Evolutionary conservation across 2,113 vertebrate genomes (phyloP).

Genomic region (Antigone vipio): DNA sequence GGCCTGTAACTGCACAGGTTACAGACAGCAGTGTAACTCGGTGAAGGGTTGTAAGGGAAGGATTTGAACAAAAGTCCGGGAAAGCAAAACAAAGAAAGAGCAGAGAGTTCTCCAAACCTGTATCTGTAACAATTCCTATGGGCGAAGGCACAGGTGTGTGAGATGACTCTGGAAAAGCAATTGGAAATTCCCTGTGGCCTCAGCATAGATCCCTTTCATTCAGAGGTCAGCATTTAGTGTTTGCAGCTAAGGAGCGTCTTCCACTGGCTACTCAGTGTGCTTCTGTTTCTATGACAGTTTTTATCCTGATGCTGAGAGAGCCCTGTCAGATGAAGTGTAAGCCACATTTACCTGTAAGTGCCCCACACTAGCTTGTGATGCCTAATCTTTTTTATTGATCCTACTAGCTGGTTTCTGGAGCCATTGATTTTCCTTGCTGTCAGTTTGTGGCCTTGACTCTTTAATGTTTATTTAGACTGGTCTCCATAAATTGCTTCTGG

Average conservation of each 20-base stretch:
- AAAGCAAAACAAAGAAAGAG: conserved; percentile 3
- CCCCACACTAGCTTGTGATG: conserved; percentile 64
- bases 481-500: conserved; percentile 82
- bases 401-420: conserved; percentile 75
- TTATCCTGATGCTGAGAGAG: conserved; percentile 65
- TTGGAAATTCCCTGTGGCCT: conserved; percentile 43
- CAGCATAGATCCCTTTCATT: conserved; percentile 57
- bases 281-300: conserved; percentile 70
- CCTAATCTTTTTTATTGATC: conserved; percentile 85
- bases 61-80: background rate
- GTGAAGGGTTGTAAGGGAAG: background rate
- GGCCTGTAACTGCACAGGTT: background rate
- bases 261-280: conserved; percentile 14
- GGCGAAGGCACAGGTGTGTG: conserved; percentile 16
- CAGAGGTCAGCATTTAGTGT: conserved; percentile 64
- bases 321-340: conserved; percentile 70
- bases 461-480: conserved; percentile 84
- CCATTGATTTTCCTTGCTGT: conserved; percentile 81
- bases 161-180: conserved; percentile 51
- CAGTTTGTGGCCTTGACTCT: conserved; percentile 80
- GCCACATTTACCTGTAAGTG: conserved; percentile 75
- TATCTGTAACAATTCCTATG: conserved; percentile 27
- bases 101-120: background rate
- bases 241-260: conserved; percentile 21
- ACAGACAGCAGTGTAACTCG: background rate